Percentiles rank a stretch among this genome's conserved stretches.
Conservation (phyloP, 2,797 vertebrate species). For the Galago senegalensis region DNA sequence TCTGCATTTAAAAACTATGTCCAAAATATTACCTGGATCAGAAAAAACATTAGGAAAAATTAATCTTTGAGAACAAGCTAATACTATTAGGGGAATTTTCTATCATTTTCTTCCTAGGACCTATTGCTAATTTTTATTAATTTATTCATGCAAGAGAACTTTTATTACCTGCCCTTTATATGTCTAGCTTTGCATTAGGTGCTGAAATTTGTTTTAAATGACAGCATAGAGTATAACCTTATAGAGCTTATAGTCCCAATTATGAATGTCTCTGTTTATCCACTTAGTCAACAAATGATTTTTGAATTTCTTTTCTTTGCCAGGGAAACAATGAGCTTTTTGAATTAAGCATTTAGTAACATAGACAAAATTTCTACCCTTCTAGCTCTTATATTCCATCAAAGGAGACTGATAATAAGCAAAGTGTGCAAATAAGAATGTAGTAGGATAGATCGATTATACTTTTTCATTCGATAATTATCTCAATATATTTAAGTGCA, state of each 20-base stretch:
- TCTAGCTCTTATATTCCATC: background rate
- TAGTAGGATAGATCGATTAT: background rate
- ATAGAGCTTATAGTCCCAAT: background rate
- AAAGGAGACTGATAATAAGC: background rate
- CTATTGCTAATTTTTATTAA: slow-evolving; percentile 38
- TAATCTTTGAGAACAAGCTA: background rate
- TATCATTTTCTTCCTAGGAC: background rate
- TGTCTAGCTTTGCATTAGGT: background rate
- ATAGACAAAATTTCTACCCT: background rate
- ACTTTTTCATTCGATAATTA: background rate
- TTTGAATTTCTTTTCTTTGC: background rate
- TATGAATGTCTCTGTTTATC: background rate
- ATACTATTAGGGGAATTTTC: background rate
- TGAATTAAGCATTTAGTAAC: background rate
- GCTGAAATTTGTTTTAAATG: background rate
- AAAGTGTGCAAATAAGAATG: background rate
- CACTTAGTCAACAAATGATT: slow-evolving; percentile 18
- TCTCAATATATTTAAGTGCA: background rate
- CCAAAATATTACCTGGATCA: slow-evolving; percentile 37
- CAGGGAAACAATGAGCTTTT: background rate
- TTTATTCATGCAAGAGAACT: background rate
- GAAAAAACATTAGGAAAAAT: background rate
- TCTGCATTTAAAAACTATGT: slow-evolving; percentile 15
- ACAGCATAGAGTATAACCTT: background rate
- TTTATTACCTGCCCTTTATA: background rate